These are phyloP conservation scores for Galemys pyrenaicus DNA, from an alignment of 2,113 vertebrate species.

Conservation along the genomic window DNA sequence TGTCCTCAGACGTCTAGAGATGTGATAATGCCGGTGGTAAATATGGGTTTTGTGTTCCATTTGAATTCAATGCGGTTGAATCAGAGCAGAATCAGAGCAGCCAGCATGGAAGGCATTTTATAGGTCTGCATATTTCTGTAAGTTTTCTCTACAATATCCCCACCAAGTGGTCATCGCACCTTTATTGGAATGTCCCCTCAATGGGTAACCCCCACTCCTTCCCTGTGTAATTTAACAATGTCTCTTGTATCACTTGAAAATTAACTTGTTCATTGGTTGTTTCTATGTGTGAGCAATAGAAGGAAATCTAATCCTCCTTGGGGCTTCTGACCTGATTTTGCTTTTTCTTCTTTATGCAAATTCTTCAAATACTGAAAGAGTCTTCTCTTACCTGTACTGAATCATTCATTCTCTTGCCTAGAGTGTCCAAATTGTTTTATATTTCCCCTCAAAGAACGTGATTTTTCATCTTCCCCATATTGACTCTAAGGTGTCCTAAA, in stretches of 20 bases:
- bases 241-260: background rate
- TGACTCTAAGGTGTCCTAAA: background rate
- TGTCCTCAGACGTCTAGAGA: slow-evolving; percentile 47
- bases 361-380: background rate
- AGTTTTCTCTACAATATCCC: slow-evolving; percentile 55
- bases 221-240: background rate
- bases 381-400: background rate
- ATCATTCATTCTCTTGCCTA: background rate
- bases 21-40: slow-evolving; percentile 30
- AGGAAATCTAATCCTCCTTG: background rate
- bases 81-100: slow-evolving; percentile 25
- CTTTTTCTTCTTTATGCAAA: background rate
- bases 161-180: slow-evolving; percentile 38
- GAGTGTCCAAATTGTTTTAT: background rate
- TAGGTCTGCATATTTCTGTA: background rate
- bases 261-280: background rate
- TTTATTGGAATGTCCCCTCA: background rate
- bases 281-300: background rate
- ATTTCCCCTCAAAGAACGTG: background rate
- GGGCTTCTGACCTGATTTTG: background rate
- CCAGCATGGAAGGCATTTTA: background rate
- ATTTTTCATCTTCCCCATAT: background rate
- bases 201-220: background rate
- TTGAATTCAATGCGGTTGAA: slow-evolving; percentile 4
- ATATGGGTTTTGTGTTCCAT: background rate